Evolutionary conservation across 2,797 vertebrate genomes (phyloP), one percentile per base, ranked within the genome.

Genomic region (Glyptemys insculpta): DNA sequence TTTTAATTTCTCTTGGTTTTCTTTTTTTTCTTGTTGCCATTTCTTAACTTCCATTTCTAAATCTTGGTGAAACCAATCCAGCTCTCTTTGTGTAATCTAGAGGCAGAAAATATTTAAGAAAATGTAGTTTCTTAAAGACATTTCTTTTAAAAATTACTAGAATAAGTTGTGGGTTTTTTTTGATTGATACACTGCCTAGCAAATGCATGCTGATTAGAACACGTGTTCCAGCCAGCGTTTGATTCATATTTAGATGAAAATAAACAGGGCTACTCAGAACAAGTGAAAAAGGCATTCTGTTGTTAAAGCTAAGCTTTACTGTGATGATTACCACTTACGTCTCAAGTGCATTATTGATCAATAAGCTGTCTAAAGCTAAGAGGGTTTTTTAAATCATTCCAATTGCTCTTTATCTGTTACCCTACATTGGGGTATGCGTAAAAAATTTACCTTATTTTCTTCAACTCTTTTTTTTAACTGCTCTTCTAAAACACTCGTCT

Each of bases 21-120:
- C 98, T 72, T 98, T 99, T 97, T 99, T 99, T 95, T 99, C 99
- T 91, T 99, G 99, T 90, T 99, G 99, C 98, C 99, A 99, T 90
- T 98, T 99, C 95, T 98, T 99, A 79, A 98, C 95, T 85, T 99
- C 99, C 41, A 98, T 95, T 81, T 99, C 99, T 80, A 99, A 97
- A 91, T 99, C 99, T 87, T 99, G 98, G 84, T 99, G 98, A 91
- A 99, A 98, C 97, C 99, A 98, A 19, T 91, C 88, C 94, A 99
- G 98, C 97, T 99, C 99, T 34, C 97, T 98, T 87, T 99, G 98
- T 92, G 98, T 98, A 79, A 99, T 98, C 99, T 99, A 95, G 31
- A 93, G 90, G 79, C 34, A 97, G 23, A 90, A 86, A 82, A 6
- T 11, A 19, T 31, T 68, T 27, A 65, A 37, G 3, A 14, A n/a